Percentiles rank a stretch among this genome's conserved stretches.
phyloP scores from a whole-genome alignment of 2,888 invertebrate species.

The Galerucella nymphaeae region DNA sequence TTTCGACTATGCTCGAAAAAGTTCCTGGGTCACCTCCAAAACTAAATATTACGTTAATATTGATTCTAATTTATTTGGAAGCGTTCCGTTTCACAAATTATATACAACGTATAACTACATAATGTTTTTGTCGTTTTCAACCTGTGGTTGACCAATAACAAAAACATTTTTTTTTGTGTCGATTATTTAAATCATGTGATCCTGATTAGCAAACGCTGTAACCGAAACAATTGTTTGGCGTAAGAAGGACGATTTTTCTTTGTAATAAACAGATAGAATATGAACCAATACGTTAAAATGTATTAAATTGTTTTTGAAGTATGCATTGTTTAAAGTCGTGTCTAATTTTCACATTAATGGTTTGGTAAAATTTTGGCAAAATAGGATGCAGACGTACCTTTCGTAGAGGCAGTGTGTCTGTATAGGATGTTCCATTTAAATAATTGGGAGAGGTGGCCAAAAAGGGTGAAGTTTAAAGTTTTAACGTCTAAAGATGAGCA shows the following conservation, averaged over 20 bases:
- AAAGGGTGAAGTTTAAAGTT: too few relatives aligned
- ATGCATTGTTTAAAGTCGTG: too few relatives aligned
- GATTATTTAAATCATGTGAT: slow-evolving; percentile 6
- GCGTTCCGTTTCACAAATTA: background rate
- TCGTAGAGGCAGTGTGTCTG: too few relatives aligned
- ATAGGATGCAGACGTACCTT: too few relatives aligned
- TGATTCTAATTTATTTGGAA: background rate
- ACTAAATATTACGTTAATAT: background rate
- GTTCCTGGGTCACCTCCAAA: background rate
- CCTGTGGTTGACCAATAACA: slow-evolving; percentile 4
- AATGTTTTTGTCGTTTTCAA: background rate
- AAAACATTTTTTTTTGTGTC: background rate
- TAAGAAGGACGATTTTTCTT: background rate
- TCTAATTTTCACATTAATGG: too few relatives aligned
- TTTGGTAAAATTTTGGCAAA: too few relatives aligned
- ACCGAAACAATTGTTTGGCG: background rate
- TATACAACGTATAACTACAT: background rate
- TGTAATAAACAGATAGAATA: background rate
- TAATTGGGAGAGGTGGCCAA: too few relatives aligned
- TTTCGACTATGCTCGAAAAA: background rate
- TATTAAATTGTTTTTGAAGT: background rate
- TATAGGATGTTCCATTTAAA: too few relatives aligned
- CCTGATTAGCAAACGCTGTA: slow-evolving; percentile 3
- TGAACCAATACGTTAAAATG: background rate
- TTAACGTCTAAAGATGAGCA: too few relatives aligned